Percentiles rank a stretch among this genome's conserved stretches.
phyloP scores from a whole-genome alignment of 2,113 vertebrate genomes.

The Colistium nudipinnis region DNA sequence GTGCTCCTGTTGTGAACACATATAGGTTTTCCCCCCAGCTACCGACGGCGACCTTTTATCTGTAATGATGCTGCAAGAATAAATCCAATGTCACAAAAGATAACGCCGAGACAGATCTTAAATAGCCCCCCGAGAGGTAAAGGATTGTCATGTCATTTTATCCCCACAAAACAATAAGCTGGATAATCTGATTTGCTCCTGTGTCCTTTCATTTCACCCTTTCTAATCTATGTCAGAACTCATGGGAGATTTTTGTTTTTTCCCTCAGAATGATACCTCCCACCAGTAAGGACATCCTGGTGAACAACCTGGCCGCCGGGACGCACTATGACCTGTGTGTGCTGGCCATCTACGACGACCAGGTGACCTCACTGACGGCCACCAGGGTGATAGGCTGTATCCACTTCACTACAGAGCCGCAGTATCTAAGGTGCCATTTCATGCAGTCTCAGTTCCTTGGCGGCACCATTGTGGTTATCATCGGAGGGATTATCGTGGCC shows the following conservation, averaged over 20 bases:
- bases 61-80: constrained; percentile 31
- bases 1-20: constrained; percentile 39
- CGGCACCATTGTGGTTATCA: constrained; percentile 98
- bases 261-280: constrained; percentile 94
- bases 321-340: constrained; percentile 95
- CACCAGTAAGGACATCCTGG: constrained; percentile 94
- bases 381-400: constrained; percentile 96
- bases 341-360: constrained; percentile 96
- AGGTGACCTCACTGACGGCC: constrained; percentile 94
- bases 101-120: constrained; percentile 44
- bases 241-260: constrained; percentile 14
- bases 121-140: constrained; percentile 58
- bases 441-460: constrained; percentile 99
- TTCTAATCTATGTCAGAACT: constrained; percentile 40
- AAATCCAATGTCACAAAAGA: constrained; percentile 63
- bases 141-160: constrained; percentile 60
- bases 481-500: constrained; percentile 98
- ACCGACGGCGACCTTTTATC: constrained; percentile 48
- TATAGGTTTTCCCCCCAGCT: not conserved
- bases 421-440: constrained; percentile 97
- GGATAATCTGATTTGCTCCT: constrained; percentile 60
- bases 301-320: constrained; percentile 96
- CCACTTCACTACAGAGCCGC: constrained; percentile 95
- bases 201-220: constrained; percentile 54
- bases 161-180: constrained; percentile 59